Base-by-base conservation (phyloP, 2,797 vertebrate species). In the Margarornis squamiger region DNA sequence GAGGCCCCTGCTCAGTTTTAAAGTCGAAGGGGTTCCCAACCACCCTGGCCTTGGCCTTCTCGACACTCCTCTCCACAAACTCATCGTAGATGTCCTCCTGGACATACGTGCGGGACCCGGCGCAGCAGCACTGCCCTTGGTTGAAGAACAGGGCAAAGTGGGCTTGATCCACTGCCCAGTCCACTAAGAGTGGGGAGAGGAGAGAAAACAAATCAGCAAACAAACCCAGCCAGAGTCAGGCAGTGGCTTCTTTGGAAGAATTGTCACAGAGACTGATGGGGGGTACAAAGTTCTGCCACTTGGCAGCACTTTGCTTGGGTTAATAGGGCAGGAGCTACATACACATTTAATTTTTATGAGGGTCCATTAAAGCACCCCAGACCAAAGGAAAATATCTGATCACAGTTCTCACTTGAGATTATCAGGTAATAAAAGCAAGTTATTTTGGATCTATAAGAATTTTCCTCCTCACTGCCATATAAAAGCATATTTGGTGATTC, bases 101-200 rank as follows among this genome's bases (percentile, higher is more conserved):
- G 75, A 99, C 99, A 1, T 98, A 99, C 0, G 99, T 99, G 24
- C 99, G 97, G 39, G 99, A 99, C 12, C 99, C 99, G 0, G 99
- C 99, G 6, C 98, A 99, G 95, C 99, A 99, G 70, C 99, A 99
- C 98, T 99, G 99, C 67, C 99, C 99, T 97, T 99, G 99, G 97
- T 99, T 99, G 97, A 99, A 99, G 97, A 99, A 99, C 71, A 99
- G 98, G 62, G 98, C 99, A 1, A 98, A 98, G 96, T 99, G 99
- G 93, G 99, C 97, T 97, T 99, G 99, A 94, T 99, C 99, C 95
- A 99, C 99, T 0, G 99, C 99, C 90, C 98, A 98, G 92, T 98
- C 98, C 99, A 99, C 99, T 99, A 63, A 49, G 59, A 34, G 43
- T 13, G 46, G 66, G 8, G 30, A 43, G 75, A 84, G 41, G 38